phyloP scores from a whole-genome alignment of 1,140 invertebrate genomes.

The Armadillidium nasatum region DNA sequence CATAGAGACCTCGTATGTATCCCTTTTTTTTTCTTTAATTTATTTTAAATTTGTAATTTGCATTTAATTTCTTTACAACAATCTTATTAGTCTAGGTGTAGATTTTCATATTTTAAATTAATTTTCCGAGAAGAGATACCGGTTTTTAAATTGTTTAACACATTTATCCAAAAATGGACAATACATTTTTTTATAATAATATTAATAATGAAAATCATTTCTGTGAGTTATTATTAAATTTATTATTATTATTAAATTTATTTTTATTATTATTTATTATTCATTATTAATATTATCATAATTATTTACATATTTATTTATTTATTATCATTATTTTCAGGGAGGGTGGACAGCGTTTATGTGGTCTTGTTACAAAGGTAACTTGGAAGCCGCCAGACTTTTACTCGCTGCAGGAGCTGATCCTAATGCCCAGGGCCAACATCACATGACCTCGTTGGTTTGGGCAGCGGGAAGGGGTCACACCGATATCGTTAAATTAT shows the following conservation, averaged over 20 bases:
- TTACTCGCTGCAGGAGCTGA: slow-evolving; percentile 85
- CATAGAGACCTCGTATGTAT: slow-evolving; percentile 78
- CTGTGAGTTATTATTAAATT: too few species aligned
- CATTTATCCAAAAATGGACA: too few species aligned
- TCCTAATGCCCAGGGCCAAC: slow-evolving; percentile 92
- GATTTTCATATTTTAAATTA: too few species aligned
- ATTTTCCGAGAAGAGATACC: too few species aligned
- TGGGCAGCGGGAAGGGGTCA: slow-evolving; percentile 91
- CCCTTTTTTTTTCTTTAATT: background rate
- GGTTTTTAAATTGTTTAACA: too few species aligned
- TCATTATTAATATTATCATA: slow-evolving; percentile 17
- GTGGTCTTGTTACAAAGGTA: slow-evolving; percentile 95
- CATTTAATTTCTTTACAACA: too few species aligned
- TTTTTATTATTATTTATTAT: background rate
- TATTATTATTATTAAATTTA: too few species aligned
- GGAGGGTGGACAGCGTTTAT: slow-evolving; percentile 94
- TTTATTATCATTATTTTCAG: too few species aligned
- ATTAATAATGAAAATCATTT: too few species aligned
- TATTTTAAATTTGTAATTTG: slow-evolving; percentile 12
- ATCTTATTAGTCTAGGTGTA: too few species aligned
- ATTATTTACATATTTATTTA: too few species aligned
- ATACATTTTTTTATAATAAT: too few species aligned
- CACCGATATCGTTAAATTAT: slow-evolving; percentile 71
- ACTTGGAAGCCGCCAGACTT: slow-evolving; percentile 68
- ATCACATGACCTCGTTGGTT: slow-evolving; percentile 85